Conservation (phyloP, 1,140 invertebrate genomes). For the Cataglyphis hispanica region DNA sequence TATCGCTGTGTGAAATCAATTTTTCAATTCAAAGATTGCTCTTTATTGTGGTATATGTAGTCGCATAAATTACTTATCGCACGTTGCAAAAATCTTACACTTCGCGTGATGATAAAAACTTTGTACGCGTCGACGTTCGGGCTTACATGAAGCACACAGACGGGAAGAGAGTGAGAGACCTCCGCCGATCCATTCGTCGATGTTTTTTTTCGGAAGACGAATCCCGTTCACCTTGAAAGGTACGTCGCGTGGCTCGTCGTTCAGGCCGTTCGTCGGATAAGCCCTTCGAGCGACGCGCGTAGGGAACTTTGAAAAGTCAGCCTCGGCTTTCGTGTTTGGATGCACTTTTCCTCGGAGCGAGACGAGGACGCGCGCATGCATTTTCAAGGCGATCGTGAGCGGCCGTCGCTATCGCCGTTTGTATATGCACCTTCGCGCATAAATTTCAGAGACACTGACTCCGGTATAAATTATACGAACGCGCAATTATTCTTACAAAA, state of each 20-base stretch:
- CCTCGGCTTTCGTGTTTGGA: conserved; percentile 16
- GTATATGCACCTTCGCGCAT: conserved; percentile 33
- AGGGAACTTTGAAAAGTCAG: conserved; percentile 70
- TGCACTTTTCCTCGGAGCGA: conserved; percentile 31
- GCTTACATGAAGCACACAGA: conserved; percentile 50
- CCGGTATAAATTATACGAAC: conserved; percentile 47
- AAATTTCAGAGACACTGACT: conserved; percentile 58
- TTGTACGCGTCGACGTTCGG: conserved; percentile 37
- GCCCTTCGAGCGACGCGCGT: conserved; percentile 65
- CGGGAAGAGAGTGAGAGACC: conserved; percentile 42
- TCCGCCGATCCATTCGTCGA: conserved; percentile 65
- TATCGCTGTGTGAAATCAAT: conserved; percentile 25
- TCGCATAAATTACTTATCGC: not conserved
- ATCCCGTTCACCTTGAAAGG: conserved; percentile 78
- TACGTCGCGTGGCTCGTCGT: conserved; percentile 76
- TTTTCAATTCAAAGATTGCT: not conserved
- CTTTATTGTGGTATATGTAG: not conserved
- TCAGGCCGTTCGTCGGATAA: conserved; percentile 64
- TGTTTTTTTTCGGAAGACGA: conserved; percentile 75
- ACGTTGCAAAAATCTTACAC: conserved; percentile 42
- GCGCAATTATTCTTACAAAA: conserved; percentile 45
- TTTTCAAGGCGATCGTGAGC: conserved; percentile 57
- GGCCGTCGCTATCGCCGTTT: not conserved
- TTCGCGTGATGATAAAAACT: not conserved
- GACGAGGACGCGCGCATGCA: conserved; percentile 43